These are phyloP conservation scores for Synergus umbraculus DNA, from an alignment of 2,888 invertebrate genomes.

Conservation along the genomic window DNA sequence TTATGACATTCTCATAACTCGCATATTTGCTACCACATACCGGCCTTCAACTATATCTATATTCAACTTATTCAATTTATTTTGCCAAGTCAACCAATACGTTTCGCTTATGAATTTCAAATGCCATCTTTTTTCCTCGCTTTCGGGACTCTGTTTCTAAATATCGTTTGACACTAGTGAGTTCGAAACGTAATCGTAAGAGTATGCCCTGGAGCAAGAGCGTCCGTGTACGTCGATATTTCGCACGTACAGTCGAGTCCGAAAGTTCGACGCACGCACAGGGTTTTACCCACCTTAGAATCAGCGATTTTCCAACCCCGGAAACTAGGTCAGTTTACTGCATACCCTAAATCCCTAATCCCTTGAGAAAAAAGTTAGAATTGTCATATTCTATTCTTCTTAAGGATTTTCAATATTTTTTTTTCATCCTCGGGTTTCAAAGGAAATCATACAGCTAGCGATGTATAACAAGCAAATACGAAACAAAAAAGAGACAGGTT, in stretches of 20 bases:
- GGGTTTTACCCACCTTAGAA: constrained; percentile 46
- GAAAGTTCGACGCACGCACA: constrained; percentile 53
- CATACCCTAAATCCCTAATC: background rate
- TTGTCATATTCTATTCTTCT: no score
- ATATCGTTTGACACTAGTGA: constrained; percentile 9
- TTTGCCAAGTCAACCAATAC: background rate
- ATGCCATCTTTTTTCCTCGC: background rate
- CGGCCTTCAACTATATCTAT: background rate
- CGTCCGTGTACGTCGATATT: constrained; percentile 58
- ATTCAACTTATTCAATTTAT: background rate
- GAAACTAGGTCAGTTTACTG: background rate
- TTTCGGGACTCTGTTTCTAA: background rate
- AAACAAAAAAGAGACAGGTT: no score
- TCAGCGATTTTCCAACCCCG: constrained; percentile 1
- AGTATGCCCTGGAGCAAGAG: constrained; percentile 32
- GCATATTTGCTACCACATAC: background rate
- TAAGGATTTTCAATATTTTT: no score
- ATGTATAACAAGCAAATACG: no score
- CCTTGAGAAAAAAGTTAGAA: background rate
- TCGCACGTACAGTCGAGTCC: constrained; percentile 57
- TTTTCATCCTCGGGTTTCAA: no score
- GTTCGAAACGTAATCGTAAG: constrained; percentile 33
- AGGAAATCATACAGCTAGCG: no score
- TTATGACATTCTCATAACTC: constrained; percentile 10
- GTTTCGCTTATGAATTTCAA: background rate